Base-by-base conservation (phyloP, 1,140 invertebrate species). In the Diprion similis region DNA sequence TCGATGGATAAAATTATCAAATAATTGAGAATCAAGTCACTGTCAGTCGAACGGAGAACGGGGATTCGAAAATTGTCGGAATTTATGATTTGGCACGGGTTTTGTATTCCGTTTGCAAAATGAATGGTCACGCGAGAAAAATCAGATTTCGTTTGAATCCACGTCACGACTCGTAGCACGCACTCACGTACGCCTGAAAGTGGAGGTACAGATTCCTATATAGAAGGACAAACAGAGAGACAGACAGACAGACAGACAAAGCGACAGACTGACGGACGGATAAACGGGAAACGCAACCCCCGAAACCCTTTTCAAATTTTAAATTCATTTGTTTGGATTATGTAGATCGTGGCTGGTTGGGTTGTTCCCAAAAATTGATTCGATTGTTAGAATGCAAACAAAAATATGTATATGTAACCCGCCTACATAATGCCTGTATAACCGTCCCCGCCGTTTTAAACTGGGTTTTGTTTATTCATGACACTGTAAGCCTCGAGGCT, bases 251-350 rank as follows among this genome's bases (percentile, higher is more conserved):
- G 3, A 59, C 51, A n/a, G 11, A 59, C 1, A 59, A 8, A 59
- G 2, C 1, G 51, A 59, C 51, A 59, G 6, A 37, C 24, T 37
- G 51, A 59, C 51, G 51, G 11, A 59, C n/a, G n/a, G 51, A 59
- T 8, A 8, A n/a, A 59, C 11, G 11, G 24, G 51, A 59, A 59
- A 59, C 51, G 24, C 24, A 37, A 37, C 24, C 24, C 24, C 24
- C 51, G 51, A 59, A 37, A 59, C 51, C 51, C 51, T 59, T 59
- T 59, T 59, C n/a, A 59, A 59, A 59, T 59, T 59, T 59, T 59
- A 7, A 59, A 59, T 59, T 59, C 51, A 59, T 59, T 59, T 59
- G 51, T 59, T 59, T 59, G 51, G 51, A 59, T 59, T 59, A 59
- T 59, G 51, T 59, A 59, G 51, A 59, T 59, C 51, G 51, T 59